A percentile compares a stretch with the other conserved stretches of the same genome.
Conservation (phyloP, 1,140 invertebrate genomes). For the Whitmania pigra region DNA sequence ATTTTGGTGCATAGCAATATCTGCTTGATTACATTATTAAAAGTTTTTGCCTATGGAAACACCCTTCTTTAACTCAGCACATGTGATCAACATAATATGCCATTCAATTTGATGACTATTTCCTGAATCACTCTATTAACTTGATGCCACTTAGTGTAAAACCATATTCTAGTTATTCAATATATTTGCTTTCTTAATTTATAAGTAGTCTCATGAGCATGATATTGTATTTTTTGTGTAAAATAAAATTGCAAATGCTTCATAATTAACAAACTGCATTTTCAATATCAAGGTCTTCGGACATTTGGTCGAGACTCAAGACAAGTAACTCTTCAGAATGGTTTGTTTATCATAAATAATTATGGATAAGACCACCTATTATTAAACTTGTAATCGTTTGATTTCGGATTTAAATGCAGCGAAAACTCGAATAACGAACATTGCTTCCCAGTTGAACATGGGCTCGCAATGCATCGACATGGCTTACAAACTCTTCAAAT, state of each 20-base stretch:
- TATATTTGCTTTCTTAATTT: too few species aligned
- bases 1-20: too few species aligned
- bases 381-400: constrained; percentile 5
- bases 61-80: too few species aligned
- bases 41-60: too few species aligned
- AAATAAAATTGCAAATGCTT: background rate
- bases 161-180: too few species aligned
- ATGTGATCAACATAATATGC: too few species aligned
- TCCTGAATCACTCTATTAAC: too few species aligned
- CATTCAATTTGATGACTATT: too few species aligned
- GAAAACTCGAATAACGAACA: constrained; percentile 36
- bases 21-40: too few species aligned
- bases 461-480: constrained; percentile 83
- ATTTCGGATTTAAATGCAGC: constrained; percentile 26
- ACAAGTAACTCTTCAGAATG: constrained; percentile 74
- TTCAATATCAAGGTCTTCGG: constrained; percentile 56
- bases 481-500: constrained; percentile 89
- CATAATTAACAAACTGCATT: constrained; percentile 12
- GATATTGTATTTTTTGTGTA: background rate
- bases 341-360: constrained; percentile 35
- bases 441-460: constrained; percentile 48
- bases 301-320: constrained; percentile 72
- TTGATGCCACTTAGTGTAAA: too few species aligned
- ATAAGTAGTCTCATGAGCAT: too few species aligned
- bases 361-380: background rate